Evolutionary conservation across 1,140 invertebrate species (phyloP).

Genomic region (Sogatella furcifera): DNA sequence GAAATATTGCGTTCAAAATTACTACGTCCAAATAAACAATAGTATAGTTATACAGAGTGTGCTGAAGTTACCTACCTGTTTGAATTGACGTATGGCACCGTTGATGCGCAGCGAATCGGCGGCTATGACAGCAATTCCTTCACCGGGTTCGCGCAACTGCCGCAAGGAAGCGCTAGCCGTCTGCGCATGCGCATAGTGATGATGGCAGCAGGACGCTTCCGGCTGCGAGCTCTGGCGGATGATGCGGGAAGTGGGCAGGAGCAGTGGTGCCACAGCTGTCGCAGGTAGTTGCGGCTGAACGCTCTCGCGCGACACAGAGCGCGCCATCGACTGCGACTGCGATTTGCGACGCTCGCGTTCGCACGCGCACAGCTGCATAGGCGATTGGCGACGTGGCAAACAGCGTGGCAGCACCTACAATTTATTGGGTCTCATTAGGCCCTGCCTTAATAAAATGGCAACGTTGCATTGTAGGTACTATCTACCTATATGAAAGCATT

Average conservation of each 20-base stretch:
- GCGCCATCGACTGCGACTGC: slow-evolving; percentile 26
- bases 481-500: too few species aligned
- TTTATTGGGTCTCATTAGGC: too few species aligned
- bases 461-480: too few species aligned
- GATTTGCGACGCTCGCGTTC: slow-evolving; percentile 30
- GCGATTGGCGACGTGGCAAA: too few species aligned
- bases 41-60: too few species aligned
- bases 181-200: slow-evolving; percentile 39
- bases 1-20: neutral
- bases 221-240: slow-evolving; percentile 86
- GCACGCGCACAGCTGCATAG: slow-evolving; percentile 10
- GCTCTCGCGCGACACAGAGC: slow-evolving; percentile 44
- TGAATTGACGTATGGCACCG: slow-evolving; percentile 90
- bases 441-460: too few species aligned
- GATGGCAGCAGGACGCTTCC: slow-evolving; percentile 43
- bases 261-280: slow-evolving; percentile 42
- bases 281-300: slow-evolving; percentile 32
- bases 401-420: too few species aligned
- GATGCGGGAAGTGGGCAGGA: slow-evolving; percentile 59
- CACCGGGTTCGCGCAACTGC: slow-evolving; percentile 67
- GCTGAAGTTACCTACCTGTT: slow-evolving; percentile 82
- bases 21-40: neutral
- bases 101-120: slow-evolving; percentile 94
- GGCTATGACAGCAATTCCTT: slow-evolving; percentile 90
- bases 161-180: slow-evolving; percentile 56